phyloP scores from a whole-genome alignment of 2,113 vertebrate genomes.

The Pteruthius melanotis region DNA sequence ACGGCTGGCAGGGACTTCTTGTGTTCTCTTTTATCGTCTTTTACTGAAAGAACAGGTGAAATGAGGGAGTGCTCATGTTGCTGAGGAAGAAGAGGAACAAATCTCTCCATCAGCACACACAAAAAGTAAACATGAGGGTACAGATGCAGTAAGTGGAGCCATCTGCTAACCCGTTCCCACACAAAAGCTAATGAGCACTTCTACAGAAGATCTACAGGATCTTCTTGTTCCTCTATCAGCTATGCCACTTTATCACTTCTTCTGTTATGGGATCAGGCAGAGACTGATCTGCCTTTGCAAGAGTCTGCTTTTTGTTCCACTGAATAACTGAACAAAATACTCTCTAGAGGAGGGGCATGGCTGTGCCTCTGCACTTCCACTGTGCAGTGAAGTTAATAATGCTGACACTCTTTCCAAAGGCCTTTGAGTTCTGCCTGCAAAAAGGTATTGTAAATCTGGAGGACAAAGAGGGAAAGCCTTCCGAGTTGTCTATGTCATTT shows the following conservation, averaged over 20 bases:
- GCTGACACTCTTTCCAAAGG: background rate
- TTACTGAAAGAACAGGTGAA: background rate
- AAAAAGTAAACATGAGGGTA: background rate
- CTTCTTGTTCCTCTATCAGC: background rate
- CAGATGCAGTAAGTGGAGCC: background rate
- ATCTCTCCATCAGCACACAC: fast-evolving
- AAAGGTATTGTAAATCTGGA: background rate
- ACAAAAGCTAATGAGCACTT: background rate
- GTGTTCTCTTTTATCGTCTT: background rate
- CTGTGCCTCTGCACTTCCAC: background rate
- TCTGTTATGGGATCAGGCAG: background rate
- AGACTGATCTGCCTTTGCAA: background rate
- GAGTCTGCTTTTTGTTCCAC: background rate
- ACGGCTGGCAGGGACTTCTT: background rate
- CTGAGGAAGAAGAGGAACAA: background rate
- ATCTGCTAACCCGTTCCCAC: background rate
- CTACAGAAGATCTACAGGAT: background rate
- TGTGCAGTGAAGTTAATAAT: background rate
- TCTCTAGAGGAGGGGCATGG: background rate
- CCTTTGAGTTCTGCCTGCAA: background rate
- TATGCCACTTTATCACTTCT: background rate
- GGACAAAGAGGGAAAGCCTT: background rate
- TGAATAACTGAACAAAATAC: background rate
- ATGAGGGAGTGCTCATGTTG: fast-evolving
- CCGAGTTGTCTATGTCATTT: background rate